Evolutionary conservation across 2,113 vertebrate species (phyloP), one percentile per base, ranked within the genome.

Genomic region (Rhabdomys dilectus): DNA sequence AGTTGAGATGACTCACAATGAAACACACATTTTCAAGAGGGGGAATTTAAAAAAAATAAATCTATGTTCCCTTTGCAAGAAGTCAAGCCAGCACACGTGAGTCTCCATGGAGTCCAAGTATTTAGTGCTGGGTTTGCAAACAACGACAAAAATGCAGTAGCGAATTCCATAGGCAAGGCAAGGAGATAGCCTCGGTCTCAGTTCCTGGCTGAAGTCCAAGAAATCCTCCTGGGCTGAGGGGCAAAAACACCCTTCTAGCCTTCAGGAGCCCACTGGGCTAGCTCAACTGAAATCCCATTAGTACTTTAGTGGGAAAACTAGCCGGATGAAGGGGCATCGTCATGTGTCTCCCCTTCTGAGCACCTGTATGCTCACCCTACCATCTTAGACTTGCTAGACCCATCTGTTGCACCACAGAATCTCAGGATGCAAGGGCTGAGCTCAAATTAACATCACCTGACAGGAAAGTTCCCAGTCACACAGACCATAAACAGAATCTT

Each of bases 121-220:
- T 36, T 24, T 9, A 11, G 68, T 68, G 19, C 16, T 36, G 31
- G 26, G 76, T 66, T 88, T 45, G 64, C 93, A 89, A 91, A 93
- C 29, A 89, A 60, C n/a, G 56, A 58, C 82, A 42, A 82, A 85
- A 96, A 91, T 68, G 12, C 73, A 62, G 91, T 22, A 91, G 53
- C 73, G 78, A 62, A 78, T 82, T 87, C 72, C 77, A 89, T 13
- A 77, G 77, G 39, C 39, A 82, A 95, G 64, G 31, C 86, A 94
- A 86, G 17, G 36, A 85, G 56, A 26, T 66, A 56, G 16, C 19
- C 60, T 85, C 92, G 72, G 72, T 70, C 66, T 84, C 58, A 53
- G 51, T 84, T 60, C 53, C 89, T 87, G 58, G 42, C 26, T 89
- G 17, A 48, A 76, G n/a, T 39, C 51, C 78, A 89, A 60, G 2